These are phyloP conservation scores for Parambassis ranga DNA, from an alignment of 2,797 vertebrate species.

Conservation along the genomic window DNA sequence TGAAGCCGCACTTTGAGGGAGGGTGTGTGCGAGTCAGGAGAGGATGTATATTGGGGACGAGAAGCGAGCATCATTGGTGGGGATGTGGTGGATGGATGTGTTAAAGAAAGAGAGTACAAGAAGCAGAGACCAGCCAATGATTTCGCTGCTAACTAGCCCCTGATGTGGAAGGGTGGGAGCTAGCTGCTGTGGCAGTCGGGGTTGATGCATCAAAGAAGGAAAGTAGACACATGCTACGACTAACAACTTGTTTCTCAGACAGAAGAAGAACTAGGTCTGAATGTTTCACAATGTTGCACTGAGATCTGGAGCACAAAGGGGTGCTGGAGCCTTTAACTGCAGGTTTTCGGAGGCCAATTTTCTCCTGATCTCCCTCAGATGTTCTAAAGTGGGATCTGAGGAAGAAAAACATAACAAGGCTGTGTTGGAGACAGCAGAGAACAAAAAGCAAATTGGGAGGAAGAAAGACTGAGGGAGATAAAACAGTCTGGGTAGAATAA, in stretches of 20 bases:
- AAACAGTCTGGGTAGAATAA: constrained; percentile 74
- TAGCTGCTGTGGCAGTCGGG: constrained; percentile 28
- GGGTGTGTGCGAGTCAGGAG: constrained; percentile 14
- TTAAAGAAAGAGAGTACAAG: constrained; percentile 6
- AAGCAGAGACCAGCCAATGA: constrained; percentile 20
- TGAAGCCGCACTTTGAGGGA: constrained; percentile 44
- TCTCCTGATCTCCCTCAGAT: constrained; percentile 76
- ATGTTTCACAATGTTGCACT: constrained; percentile 65
- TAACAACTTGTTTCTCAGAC: constrained; percentile 71
- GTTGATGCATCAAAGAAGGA: constrained; percentile 55
- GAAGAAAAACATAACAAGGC: constrained; percentile 75
- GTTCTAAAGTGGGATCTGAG: constrained; percentile 76
- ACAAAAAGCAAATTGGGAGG: constrained; percentile 74
- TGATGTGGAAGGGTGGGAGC: constrained; percentile 43
- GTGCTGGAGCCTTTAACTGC: constrained; percentile 70
- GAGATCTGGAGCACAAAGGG: constrained; percentile 67
- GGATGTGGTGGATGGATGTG: constrained; percentile 6
- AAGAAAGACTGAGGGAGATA: constrained; percentile 69
- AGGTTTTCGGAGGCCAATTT: constrained; percentile 76
- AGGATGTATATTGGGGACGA: constrained; percentile 16
- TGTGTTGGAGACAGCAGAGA: constrained; percentile 62
- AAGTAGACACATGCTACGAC: constrained; percentile 50
- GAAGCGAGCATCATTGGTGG: constrained; percentile 27
- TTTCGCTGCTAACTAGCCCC: constrained; percentile 32
- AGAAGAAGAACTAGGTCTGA: constrained; percentile 57